A percentile compares a stretch with the other conserved stretches of the same genome.
Evolutionary conservation across 2,888 invertebrate genomes (phyloP).

Genomic region (Drosophila greeni): DNA sequence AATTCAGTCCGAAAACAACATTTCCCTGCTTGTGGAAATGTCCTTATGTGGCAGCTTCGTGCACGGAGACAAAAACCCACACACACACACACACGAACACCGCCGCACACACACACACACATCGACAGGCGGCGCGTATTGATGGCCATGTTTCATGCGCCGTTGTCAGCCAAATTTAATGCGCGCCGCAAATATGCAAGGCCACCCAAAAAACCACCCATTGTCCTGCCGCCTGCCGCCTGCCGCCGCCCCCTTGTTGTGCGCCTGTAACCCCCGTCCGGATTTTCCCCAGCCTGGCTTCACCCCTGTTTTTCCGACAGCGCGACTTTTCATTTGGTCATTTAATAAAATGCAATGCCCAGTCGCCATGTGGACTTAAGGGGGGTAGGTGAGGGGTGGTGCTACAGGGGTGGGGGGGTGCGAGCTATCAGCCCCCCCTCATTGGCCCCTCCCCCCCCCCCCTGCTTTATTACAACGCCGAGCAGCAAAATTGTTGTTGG

Average conservation of each 20-base stretch:
- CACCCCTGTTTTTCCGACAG: constrained; percentile 48
- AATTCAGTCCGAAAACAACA: too few species aligned
- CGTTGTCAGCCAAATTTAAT: constrained; percentile 74
- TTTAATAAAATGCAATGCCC: constrained; percentile 71
- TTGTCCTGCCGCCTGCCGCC: constrained; percentile 15
- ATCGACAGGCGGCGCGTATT: constrained; percentile 66
- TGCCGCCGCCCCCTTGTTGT: not conserved
- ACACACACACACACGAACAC: constrained; percentile 8
- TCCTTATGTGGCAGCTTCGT: not conserved
- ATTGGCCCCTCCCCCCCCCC: not conserved
- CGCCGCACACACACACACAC: constrained; percentile 25
- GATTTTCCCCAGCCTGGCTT: constrained; percentile 1
- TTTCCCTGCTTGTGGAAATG: constrained; percentile 2
- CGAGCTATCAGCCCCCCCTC: not conserved
- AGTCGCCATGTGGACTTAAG: constrained; percentile 32
- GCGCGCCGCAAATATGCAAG: constrained; percentile 71
- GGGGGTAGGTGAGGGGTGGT: not conserved
- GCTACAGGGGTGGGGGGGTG: not conserved
- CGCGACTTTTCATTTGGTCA: constrained; percentile 75
- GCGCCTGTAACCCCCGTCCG: constrained; percentile 1
- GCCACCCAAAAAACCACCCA: constrained; percentile 46
- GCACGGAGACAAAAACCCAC: constrained; percentile 4
- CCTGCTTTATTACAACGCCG: constrained; percentile 47
- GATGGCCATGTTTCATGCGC: constrained; percentile 74
- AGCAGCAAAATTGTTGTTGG: constrained; percentile 68